These are phyloP conservation scores for Nansenia antarctica DNA, from an alignment of 2,113 vertebrate species.

Conservation along the genomic window DNA sequence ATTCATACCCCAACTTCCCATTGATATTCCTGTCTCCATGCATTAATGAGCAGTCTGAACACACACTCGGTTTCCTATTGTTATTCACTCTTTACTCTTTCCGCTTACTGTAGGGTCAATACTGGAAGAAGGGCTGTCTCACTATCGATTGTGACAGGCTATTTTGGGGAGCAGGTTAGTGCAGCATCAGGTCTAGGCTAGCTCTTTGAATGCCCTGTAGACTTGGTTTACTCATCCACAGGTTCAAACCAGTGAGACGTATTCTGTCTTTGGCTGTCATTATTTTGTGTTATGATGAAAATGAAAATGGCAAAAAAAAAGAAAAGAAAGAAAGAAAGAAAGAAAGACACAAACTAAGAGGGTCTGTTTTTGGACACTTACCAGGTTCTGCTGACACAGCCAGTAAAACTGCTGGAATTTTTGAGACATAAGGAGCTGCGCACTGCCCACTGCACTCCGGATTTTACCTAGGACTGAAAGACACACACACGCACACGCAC, in stretches of 20 bases:
- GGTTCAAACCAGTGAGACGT: not conserved
- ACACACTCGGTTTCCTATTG: not conserved
- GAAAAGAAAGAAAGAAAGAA: no score
- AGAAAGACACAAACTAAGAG: not conserved
- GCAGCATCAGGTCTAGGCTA: not conserved
- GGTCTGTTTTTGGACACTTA: constrained; percentile 68
- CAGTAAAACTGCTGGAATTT: constrained; percentile 99
- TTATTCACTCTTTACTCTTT: not conserved
- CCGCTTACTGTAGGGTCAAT: not conserved
- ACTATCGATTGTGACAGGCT: not conserved
- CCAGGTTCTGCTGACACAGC: constrained; percentile 99
- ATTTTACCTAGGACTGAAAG: constrained; percentile 93
- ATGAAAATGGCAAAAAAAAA: no score
- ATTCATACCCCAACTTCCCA: not conserved
- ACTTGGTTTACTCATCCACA: not conserved
- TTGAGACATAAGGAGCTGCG: constrained; percentile 98
- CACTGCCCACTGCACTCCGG: constrained; percentile 96
- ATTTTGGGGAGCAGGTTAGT: not conserved
- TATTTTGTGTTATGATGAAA: no score
- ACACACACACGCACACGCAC: constrained; percentile 10
- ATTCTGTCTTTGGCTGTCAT: not conserved
- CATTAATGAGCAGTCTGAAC: not conserved
- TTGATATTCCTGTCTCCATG: not conserved
- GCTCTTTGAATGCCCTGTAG: not conserved
- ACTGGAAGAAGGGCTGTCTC: not conserved